These are phyloP conservation scores for Myotis findleyi DNA, from an alignment of 2,797 vertebrate genomes.

Conservation along the genomic window DNA sequence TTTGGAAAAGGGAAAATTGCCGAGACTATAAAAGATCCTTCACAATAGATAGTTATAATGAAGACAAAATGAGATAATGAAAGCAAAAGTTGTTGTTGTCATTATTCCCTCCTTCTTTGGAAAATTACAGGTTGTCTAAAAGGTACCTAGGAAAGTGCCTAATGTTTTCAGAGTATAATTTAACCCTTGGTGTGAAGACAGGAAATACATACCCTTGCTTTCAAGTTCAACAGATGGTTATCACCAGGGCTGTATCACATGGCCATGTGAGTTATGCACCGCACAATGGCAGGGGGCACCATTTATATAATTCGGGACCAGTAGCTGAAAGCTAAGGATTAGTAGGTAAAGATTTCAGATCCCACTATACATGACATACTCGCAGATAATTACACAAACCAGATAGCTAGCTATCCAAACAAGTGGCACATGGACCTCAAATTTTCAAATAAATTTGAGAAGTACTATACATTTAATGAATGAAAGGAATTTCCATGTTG, in stretches of 20 bases:
- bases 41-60: background rate
- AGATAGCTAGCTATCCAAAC: background rate
- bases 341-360: background rate
- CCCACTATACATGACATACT: background rate
- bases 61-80: slow-evolving; percentile 34
- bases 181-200: background rate
- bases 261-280: background rate
- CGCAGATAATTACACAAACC: background rate
- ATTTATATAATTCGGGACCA: background rate
- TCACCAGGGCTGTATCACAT: background rate
- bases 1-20: slow-evolving; percentile 29
- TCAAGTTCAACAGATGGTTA: background rate
- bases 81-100: slow-evolving; percentile 3
- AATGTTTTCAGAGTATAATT: slow-evolving; percentile 9
- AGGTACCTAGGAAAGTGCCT: background rate
- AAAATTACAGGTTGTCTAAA: background rate
- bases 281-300: background rate
- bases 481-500: background rate
- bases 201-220: background rate
- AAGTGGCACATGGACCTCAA: background rate
- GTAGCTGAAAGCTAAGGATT: background rate
- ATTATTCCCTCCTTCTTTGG: background rate
- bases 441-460: slow-evolving; percentile 25
- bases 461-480: background rate
- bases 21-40: background rate